Conservation (phyloP, 1,140 invertebrate species). For the Euwallacea fornicatus region DNA sequence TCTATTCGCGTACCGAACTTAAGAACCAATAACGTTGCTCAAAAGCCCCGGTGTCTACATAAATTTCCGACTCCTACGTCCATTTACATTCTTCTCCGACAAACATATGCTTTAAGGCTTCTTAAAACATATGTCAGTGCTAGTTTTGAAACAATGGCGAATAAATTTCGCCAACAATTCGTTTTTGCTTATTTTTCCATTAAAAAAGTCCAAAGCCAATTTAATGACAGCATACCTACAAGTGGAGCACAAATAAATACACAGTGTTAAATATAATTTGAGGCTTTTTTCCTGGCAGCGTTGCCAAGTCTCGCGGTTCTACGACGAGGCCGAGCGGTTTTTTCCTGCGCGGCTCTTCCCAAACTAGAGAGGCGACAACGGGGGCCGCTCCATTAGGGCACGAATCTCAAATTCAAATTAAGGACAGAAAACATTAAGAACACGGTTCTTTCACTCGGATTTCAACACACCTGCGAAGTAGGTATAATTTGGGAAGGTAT, state of each 20-base stretch:
- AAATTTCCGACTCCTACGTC: slow-evolving; percentile 18
- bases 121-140: slow-evolving; percentile 21
- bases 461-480: slow-evolving; percentile 22
- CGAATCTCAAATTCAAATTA: slow-evolving; percentile 16
- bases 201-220: background rate
- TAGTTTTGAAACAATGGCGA: slow-evolving; percentile 30
- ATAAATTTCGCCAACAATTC: slow-evolving; percentile 26
- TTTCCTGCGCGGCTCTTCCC: too few species aligned
- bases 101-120: slow-evolving; percentile 22
- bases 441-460: background rate
- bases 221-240: background rate
- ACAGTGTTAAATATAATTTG: background rate
- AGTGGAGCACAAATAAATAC: background rate
- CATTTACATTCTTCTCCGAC: slow-evolving; percentile 25
- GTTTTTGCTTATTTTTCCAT: slow-evolving; percentile 9
- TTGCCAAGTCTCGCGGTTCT: too few species aligned
- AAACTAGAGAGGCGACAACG: background rate
- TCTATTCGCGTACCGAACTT: background rate
- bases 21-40: background rate
- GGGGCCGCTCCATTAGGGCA: background rate
- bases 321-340: too few species aligned
- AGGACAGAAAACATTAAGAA: background rate
- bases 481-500: slow-evolving; percentile 24
- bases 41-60: slow-evolving; percentile 7
- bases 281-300: background rate